Evolutionary conservation across 1,140 invertebrate species (phyloP), one percentile per base, ranked within the genome.

Genomic region (Fopius arisanus): DNA sequence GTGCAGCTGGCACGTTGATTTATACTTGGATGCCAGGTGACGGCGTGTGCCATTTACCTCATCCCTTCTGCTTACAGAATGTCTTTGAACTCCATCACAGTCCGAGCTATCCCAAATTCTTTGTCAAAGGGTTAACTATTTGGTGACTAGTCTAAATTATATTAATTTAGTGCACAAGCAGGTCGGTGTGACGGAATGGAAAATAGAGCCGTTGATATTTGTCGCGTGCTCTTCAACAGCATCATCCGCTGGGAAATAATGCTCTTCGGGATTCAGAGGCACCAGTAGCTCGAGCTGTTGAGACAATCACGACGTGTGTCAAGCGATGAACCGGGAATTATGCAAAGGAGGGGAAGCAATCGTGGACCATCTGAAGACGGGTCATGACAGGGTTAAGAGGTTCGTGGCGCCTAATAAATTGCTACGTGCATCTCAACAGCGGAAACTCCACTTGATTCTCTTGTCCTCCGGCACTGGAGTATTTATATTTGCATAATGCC

Each of bases 1-100:
- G 66, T 70, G 75, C 75, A 76, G 75, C 75, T 76, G 75, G 75
- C 71, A 76, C 59, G 65, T 76, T 76, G 75, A 76, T 73, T 76
- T 69, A 76, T 76, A 73, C 71, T 54, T 23, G 67, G 43, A 59
- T 70, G 67, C 75, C 75, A 76, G 75, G 75, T 76, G 75, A 76
- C 68, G 63, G 67, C 65, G 28, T 33, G 48, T 69, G 51, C 48
- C 40, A 63, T 40, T 59, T 71, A 63, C 59, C 62, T 63, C 62
- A 37, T 54, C 59, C 37, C 65, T 26, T 37, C 67, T 69, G 28
- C 43, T n/a, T 28, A 48, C 16, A 59, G 21, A 28, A 59, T 59
- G 54, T 59, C 54, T 59, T 59, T 59, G 54, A 59, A 59, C 54
- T 28, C 54, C 14, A 26, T 59, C 54, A 7, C 54, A 23, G 26